These are phyloP conservation scores for Pelecanus crispus DNA, from an alignment of 2,113 vertebrate genomes.

Conservation along the genomic window DNA sequence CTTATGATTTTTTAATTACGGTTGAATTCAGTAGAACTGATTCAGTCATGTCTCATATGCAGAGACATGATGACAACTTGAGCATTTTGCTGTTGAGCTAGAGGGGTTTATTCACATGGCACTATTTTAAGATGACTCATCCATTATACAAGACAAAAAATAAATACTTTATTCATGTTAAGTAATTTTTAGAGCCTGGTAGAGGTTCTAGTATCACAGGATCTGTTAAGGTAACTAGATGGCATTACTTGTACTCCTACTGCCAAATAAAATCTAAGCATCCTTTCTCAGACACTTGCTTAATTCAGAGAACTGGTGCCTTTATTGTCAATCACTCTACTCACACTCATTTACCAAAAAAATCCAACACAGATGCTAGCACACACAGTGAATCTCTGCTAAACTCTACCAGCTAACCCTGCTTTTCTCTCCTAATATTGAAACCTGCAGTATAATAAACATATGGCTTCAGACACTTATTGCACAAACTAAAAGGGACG, in stretches of 20 bases:
- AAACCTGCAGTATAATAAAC: neutral
- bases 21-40: neutral
- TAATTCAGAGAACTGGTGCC: neutral
- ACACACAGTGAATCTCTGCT: neutral
- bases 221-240: neutral
- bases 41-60: neutral
- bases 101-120: neutral
- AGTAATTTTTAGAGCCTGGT: neutral
- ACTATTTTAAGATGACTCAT: neutral
- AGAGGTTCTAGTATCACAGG: neutral
- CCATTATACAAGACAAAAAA: neutral
- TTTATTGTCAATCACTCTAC: neutral
- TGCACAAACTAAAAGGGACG: neutral
- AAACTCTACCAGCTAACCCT: neutral
- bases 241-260: neutral
- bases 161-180: slow-evolving; percentile 2
- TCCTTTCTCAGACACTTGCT: neutral
- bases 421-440: neutral
- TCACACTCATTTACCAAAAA: neutral
- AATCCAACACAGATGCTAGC: neutral
- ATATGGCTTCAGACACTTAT: too few relatives aligned
- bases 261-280: neutral
- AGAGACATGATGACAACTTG: neutral
- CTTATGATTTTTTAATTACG: neutral
- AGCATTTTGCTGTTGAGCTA: neutral